phyloP scores from a whole-genome alignment of 1,140 invertebrate genomes.

The Phymastichus coffea region DNA sequence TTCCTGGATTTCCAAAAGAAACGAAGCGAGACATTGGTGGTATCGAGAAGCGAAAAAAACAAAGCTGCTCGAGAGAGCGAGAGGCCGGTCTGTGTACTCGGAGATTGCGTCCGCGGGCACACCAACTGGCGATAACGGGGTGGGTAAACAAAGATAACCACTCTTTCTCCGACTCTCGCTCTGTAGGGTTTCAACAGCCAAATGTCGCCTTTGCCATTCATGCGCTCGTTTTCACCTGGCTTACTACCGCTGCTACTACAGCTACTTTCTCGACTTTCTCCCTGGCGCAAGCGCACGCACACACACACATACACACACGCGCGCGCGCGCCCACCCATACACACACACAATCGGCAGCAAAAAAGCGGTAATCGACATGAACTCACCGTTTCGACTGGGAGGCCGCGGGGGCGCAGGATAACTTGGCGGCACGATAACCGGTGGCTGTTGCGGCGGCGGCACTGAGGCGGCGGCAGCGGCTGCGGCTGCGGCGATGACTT shows the following conservation, averaged over 20 bases:
- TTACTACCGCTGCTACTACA: too few relatives aligned
- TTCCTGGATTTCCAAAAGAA: too few relatives aligned
- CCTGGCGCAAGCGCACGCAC: too few relatives aligned
- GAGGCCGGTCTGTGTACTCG: too few relatives aligned
- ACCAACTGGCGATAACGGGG: slow-evolving; percentile 50
- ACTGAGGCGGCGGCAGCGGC: slow-evolving; percentile 26
- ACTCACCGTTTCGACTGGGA: slow-evolving; percentile 56
- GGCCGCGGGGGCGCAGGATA: slow-evolving; percentile 56
- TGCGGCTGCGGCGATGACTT: slow-evolving; percentile 6
- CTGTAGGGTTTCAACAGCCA: too few relatives aligned
- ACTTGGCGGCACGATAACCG: slow-evolving; percentile 50
- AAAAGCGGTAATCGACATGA: too few relatives aligned
- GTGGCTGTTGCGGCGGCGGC: slow-evolving; percentile 36
- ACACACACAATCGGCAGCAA: slow-evolving; percentile 16
- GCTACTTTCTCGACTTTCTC: slow-evolving; percentile 15
- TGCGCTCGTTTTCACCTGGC: too few relatives aligned
- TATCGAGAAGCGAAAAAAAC: slow-evolving; percentile 35
- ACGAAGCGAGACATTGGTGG: slow-evolving; percentile 31
- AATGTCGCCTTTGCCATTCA: too few relatives aligned
- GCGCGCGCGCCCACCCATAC: too few relatives aligned
- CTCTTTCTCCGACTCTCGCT: background rate
- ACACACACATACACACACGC: too few relatives aligned
- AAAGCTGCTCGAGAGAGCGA: slow-evolving; percentile 32
- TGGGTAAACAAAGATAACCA: slow-evolving; percentile 54
- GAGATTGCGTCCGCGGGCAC: slow-evolving; percentile 35